These are phyloP conservation scores for Drosophila parvula DNA, from an alignment of 1,140 invertebrate species.

Conservation along the genomic window DNA sequence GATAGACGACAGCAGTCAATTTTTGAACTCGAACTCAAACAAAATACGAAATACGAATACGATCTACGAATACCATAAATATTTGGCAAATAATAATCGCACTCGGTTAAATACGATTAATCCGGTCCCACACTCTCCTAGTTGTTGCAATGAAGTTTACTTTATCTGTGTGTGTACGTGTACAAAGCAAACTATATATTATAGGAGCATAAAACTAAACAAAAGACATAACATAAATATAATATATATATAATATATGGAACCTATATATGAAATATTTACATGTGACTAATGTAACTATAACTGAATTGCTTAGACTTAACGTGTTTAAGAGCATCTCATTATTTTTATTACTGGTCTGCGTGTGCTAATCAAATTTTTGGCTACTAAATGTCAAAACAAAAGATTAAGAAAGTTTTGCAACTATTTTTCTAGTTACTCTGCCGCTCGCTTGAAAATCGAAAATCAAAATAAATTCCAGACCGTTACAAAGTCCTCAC, in stretches of 20 bases:
- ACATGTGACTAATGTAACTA: slow-evolving; percentile 34
- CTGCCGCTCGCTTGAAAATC: slow-evolving; percentile 47
- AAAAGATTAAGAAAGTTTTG: slow-evolving; percentile 20
- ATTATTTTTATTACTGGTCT: slow-evolving; percentile 37
- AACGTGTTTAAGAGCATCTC: slow-evolving; percentile 41
- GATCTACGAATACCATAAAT: slow-evolving; percentile 25
- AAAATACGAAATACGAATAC: slow-evolving; percentile 28
- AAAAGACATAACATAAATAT: slow-evolving; percentile 23
- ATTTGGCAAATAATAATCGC: slow-evolving; percentile 62
- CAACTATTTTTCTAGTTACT: slow-evolving; percentile 64
- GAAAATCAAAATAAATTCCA: slow-evolving; percentile 47
- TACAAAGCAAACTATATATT: slow-evolving; percentile 55
- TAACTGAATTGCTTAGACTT: slow-evolving; percentile 52
- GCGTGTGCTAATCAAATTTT: slow-evolving; percentile 43
- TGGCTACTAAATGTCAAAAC: slow-evolving; percentile 13
- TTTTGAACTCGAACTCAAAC: slow-evolving; percentile 71
- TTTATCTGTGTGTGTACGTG: slow-evolving; percentile 73
- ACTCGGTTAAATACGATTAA: slow-evolving; percentile 47
- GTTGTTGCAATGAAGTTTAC: slow-evolving; percentile 64
- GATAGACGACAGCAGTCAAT: slow-evolving; percentile 60
- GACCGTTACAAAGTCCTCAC: slow-evolving; percentile 44
- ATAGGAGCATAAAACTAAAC: slow-evolving; percentile 23
- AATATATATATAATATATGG: slow-evolving; percentile 30
- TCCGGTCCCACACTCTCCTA: slow-evolving; percentile 51
- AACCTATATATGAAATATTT: slow-evolving; percentile 39